Base-by-base conservation (phyloP, 2,797 vertebrate species). In the Hozukius guyotensis region DNA sequence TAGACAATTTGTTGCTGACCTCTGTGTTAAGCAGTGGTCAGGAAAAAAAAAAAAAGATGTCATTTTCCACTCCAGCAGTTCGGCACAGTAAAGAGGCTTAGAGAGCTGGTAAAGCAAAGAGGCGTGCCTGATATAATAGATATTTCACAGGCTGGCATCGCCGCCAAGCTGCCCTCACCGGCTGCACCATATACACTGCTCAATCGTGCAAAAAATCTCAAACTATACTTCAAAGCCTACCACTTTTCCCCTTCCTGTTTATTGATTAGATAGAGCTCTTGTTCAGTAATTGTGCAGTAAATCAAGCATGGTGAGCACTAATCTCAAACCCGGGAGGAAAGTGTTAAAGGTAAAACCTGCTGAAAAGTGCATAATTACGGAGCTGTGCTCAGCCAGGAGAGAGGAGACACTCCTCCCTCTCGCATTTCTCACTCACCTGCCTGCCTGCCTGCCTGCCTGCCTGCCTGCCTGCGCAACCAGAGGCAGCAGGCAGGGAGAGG, bases 281-380 rank as follows among this genome's bases (percentile, higher is more conserved):
- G 92, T 94, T 94, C 87, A 88, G 93, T 94, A 93, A 93, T 92
- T 94, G 93, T 93, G 94, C 89, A 88, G 92, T 90, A 93, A 94
- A 94, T 93, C 90, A 93, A 92, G 92, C 88, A 83, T 83, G 87
- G 88, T 90, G 89, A 92, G 88, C 89, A 91, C 86, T 93, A 94
- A 94, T 93, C 90, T 92, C 78, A 80, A 92, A 85, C 88, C 92
- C 62, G 90, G 78, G 90, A 93, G 91, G 92, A 95, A 93, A 94
- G 93, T 90, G 94, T 95, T 95, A 94, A 95, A 93, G 92, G 92
- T 90, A 93, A 89, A 94, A 94, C 88, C 90, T 92, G 91, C 93
- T 92, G 90, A 92, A 95, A 94, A 94, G 85, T 83, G 86, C 92
- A 92, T 93, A 93, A 94, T 93, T 92, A 93, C 64, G 91, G 90